These are phyloP conservation scores for Papilio polyxenes DNA, from an alignment of 1,140 invertebrate species.

Conservation along the genomic window DNA sequence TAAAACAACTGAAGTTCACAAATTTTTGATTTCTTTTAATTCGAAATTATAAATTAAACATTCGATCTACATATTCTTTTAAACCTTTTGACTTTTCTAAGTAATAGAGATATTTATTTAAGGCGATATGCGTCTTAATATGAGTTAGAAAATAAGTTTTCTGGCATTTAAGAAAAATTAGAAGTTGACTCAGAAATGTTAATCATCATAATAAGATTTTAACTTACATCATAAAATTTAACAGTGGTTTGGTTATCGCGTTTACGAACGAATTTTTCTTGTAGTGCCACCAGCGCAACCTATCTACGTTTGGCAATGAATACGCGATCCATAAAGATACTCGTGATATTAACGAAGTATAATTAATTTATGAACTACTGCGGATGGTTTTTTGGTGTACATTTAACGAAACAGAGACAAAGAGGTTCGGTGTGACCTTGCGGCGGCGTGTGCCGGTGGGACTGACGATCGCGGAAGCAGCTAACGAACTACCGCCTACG, in stretches of 20 bases:
- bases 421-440: slow-evolving; percentile 74
- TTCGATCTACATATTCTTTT: not conserved
- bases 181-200: not conserved
- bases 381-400: slow-evolving; percentile 49
- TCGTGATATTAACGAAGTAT: slow-evolving; percentile 21
- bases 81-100: not conserved
- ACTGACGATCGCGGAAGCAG: slow-evolving; percentile 72
- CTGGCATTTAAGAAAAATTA: not conserved
- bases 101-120: not conserved
- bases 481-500: slow-evolving; percentile 69
- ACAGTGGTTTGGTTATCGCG: not conserved
- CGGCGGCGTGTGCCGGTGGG: slow-evolving; percentile 56
- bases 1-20: not conserved
- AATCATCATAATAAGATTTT: not conserved
- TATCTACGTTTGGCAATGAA: not conserved
- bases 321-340: not conserved
- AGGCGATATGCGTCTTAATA: not conserved
- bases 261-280: not conserved
- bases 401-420: slow-evolving; percentile 64
- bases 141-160: not conserved
- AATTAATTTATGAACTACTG: slow-evolving; percentile 8
- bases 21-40: not conserved
- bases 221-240: not conserved
- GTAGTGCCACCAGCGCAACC: not conserved
- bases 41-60: not conserved